Base-by-base conservation (phyloP, 2,888 invertebrate genomes). In the Tenthredo amoena region DNA sequence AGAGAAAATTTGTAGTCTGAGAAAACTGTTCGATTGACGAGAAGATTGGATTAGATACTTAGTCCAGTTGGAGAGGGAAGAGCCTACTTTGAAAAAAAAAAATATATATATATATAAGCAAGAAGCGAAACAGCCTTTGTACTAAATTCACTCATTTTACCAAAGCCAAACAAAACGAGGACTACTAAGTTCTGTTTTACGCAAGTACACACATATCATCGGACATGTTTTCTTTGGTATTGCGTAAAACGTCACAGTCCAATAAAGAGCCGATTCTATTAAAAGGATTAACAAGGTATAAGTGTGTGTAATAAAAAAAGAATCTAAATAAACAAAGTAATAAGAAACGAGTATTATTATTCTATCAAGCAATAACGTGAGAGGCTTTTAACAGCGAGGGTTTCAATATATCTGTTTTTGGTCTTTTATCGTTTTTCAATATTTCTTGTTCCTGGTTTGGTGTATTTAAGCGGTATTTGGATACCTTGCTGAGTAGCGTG, bases 401-500 rank as follows among this genome's bases (percentile, higher is more conserved):
- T 55, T 55, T 55, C 55, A n/a, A 55, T 55, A 55, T 55, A n/a
- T 55, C n/a, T 55, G n/a, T 55, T 50, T 50, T n/a, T 18, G 5
- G 18, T 31, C 21, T 72, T 72, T 72, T 72, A 40, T 72, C 4
- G 15, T 40, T 55, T 55, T n/a, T 55, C n/a, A 55, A 55, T 55
- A 55, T 77, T 34, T 81, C 47, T 37, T 87, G 47, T 85, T 62
- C 62, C 88, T 91, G 93, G 93, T 93, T 93, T 92, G 93, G 93
- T 93, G 93, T 92, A 91, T 81, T 81, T 90, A 92, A 91, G 92
- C 92, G 92, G 93, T 91, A 89, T 91, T 90, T 92, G 93, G 93
- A 92, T 93, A 93, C 93, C 93, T 93, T 93, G 93, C 91, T 93
- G 93, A 89, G 92, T 90, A 89, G 91, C 91, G 91, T 93, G 93